Evolutionary conservation across 35 echinoderm and acorn worm genomes (phyloP).

Genomic region (Nesometra sesokonis): DNA sequence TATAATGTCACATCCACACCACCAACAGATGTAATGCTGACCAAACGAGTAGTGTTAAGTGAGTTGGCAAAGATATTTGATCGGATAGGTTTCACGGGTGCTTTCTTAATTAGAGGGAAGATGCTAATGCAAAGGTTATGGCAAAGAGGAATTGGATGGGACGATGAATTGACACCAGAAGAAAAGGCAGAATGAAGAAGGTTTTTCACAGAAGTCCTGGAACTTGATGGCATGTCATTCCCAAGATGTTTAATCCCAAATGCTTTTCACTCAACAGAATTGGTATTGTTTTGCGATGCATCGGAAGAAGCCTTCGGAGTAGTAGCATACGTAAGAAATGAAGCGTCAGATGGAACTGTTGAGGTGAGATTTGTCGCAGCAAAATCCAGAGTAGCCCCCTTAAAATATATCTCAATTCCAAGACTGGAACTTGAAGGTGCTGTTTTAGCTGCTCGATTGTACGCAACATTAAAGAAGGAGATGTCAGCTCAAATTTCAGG

Average conservation of each 20-base stretch:
- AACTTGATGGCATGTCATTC: constrained; percentile 12
- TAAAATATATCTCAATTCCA: constrained; percentile 22
- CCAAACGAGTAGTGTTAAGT: constrained; percentile 10
- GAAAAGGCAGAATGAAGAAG: background rate
- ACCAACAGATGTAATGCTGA: background rate
- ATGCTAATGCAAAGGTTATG: constrained; percentile 4
- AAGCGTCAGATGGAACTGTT: constrained; percentile 1
- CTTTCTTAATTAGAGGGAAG: constrained; percentile 5
- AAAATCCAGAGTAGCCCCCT: constrained; percentile 45
- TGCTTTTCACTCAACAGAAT: background rate
- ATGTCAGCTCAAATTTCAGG: background rate
- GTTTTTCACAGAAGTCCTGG: constrained; percentile 40
- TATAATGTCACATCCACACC: background rate
- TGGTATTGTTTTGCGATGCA: constrained; percentile 34
- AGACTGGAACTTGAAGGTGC: constrained; percentile 22
- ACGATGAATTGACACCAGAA: background rate
- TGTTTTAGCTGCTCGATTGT: background rate
- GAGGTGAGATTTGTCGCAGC: constrained; percentile 32
- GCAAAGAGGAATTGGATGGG: constrained; percentile 16
- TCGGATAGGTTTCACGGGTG: constrained; percentile 17
- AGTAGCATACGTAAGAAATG: constrained; percentile 26
- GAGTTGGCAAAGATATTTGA: constrained; percentile 17
- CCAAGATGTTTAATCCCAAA: constrained; percentile 21
- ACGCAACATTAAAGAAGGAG: background rate
- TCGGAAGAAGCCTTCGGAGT: constrained; percentile 45